phyloP scores from a whole-genome alignment of 2,888 invertebrate species.

The Caenorhabditis sp. region DNA sequence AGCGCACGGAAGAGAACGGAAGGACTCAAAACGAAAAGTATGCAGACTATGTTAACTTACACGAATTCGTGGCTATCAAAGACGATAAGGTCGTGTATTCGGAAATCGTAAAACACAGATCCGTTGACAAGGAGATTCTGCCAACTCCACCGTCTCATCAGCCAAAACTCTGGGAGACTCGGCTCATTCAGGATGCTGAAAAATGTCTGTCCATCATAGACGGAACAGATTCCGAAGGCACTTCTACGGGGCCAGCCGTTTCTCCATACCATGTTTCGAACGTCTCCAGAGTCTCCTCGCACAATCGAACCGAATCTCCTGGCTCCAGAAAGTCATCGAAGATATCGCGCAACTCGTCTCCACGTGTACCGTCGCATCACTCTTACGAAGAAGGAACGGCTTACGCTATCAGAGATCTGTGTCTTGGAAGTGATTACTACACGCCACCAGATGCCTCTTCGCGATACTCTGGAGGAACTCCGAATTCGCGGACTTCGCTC shows the following conservation, averaged over 20 bases:
- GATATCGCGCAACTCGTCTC: conserved; percentile 39
- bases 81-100: conserved; percentile 71
- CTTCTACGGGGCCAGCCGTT: conserved; percentile 40
- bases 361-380: conserved; percentile 33
- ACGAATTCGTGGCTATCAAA: conserved; percentile 72
- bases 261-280: conserved; percentile 63
- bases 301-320: conserved; percentile 52
- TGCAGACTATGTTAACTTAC: conserved; percentile 74
- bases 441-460: conserved; percentile 46
- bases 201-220: conserved; percentile 64
- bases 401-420: conserved; percentile 49
- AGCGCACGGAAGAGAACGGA: conserved; percentile 60
- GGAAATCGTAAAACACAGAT: conserved; percentile 68
- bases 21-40: conserved; percentile 30
- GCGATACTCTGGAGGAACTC: conserved; percentile 29
- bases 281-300: conserved; percentile 38
- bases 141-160: conserved; percentile 68
- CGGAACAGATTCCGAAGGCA: conserved; percentile 55
- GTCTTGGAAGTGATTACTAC: conserved; percentile 51
- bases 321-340: conserved; percentile 51
- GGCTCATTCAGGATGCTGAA: conserved; percentile 71
- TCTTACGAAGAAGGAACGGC: conserved; percentile 43
- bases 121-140: conserved; percentile 36
- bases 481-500: conserved; percentile 59
- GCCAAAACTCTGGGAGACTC: conserved; percentile 65